Base-by-base conservation (phyloP, 2,797 vertebrate species). In the Falco peregrinus region DNA sequence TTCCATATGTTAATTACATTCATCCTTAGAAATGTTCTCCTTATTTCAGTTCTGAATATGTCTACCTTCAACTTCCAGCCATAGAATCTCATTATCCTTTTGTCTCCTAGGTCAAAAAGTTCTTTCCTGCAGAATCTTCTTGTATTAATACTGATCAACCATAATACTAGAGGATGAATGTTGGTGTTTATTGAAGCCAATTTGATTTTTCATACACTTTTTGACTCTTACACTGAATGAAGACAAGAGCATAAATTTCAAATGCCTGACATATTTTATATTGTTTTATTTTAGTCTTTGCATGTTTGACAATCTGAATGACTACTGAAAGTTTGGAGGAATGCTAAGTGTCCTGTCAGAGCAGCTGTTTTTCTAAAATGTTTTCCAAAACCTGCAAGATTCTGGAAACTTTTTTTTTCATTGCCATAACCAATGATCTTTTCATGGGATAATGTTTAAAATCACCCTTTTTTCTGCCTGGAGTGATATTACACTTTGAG, bases 71-170 rank as follows among this genome's bases (percentile, higher is more conserved):
- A 56, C 63, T 94, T 80, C 71, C 81, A 87, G 59, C 41, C 43
- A 50, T 7, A 29, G 17, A 10, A 29, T 31, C 82, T 93, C 93
- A 63, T 88, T 86, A 73, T 7, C 45, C 14, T 57, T 90, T 67
- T 90, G 56, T 47, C 77, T 92, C 28, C 11, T 18, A 73, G 51
- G 93, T 95, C 85, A 95, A 93, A 96, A 67, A 57, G 43, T 35
- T 13, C 78, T 41, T 88, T 76, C 54, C 68, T 21, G 86, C n/a
- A 53, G 89, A 81, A 96, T 24, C 26, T 86, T 90, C 70, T 56
- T 50, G 15, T 77, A 39, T 56, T 88, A 69, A 81, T 74, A 50
- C 48, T 10, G 31, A 85, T 85, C 84, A 90, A 75, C 47, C 41
- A 71, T 74, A 84, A 90, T 84, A 80, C 78, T 63, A 6, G 45